Evolutionary conservation across 2,113 vertebrate species (phyloP).

Genomic region (Thunnus thynnus): DNA sequence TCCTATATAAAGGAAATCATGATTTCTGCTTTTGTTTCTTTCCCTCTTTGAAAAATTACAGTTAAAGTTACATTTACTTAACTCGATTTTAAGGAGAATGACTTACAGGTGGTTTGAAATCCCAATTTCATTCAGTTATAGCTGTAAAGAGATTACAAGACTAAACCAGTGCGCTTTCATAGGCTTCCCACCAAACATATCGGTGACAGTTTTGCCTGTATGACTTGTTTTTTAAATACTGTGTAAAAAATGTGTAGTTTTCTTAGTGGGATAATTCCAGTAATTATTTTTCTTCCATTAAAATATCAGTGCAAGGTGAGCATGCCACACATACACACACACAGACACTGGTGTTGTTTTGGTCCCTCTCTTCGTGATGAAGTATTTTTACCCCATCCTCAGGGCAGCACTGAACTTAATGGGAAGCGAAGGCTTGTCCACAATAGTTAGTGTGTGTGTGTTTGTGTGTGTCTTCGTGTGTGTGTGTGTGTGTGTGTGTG

Average conservation of each 20-base stretch:
- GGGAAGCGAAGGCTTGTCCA: conserved; percentile 81
- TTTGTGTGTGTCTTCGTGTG: conserved; percentile 57
- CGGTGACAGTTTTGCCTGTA: not conserved
- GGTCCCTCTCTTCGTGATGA: conserved; percentile 45
- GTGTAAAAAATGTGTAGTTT: too few species aligned
- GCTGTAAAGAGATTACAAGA: conserved; percentile 32
- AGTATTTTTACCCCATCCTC: conserved; percentile 78
- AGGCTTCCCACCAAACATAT: not conserved
- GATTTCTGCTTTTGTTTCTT: not conserved
- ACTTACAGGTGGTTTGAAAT: not conserved
- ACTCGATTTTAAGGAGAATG: not conserved
- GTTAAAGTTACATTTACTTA: not conserved
- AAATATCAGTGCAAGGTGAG: conserved; percentile 30
- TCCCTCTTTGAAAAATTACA: not conserved
- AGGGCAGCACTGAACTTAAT: conserved; percentile 80
- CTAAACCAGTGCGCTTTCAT: not conserved
- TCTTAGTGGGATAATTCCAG: too few species aligned
- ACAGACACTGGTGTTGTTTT: conserved; percentile 49
- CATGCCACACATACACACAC: conserved; percentile 5
- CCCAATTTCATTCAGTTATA: not conserved
- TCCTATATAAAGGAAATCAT: conserved; percentile 41
- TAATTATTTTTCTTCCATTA: conserved; percentile 14
- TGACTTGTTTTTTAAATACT: not conserved
- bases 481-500: conserved; percentile 48
- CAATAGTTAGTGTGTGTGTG: conserved; percentile 72